Percentiles rank a stretch among this genome's conserved stretches.
These are phyloP conservation scores for Ammodytes marinus DNA, from an alignment of 2,113 vertebrate genomes.

Conservation along the genomic window DNA sequence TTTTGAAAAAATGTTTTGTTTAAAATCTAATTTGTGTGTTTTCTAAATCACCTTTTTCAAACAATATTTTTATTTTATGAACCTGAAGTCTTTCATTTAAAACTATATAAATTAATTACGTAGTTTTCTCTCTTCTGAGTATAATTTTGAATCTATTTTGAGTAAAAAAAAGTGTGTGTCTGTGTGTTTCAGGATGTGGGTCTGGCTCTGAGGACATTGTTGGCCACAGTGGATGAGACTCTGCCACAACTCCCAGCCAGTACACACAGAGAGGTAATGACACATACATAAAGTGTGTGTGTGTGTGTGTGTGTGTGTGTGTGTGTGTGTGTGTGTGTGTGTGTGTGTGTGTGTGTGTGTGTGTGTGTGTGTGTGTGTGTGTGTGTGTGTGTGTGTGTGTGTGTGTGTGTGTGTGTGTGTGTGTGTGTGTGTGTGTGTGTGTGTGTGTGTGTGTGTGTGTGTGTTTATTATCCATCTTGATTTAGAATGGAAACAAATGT, in stretches of 20 bases:
- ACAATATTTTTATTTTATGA: not conserved
- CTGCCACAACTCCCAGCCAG: constrained; percentile 93
- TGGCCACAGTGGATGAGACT: constrained; percentile 97
- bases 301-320: not conserved
- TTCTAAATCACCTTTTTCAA: not conserved
- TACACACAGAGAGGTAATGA: constrained; percentile 95
- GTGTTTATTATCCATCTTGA: not conserved
- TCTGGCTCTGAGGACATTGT: constrained; percentile 93
- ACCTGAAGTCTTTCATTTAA: not conserved
- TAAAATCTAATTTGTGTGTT: not conserved
- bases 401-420: not conserved
- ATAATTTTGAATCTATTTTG: not conserved
- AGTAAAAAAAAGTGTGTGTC: not conserved
- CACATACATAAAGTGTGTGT: not conserved
- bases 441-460: not conserved
- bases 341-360: not conserved
- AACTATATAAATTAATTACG: not conserved
- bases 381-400: not conserved
- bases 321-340: not conserved
- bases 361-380: not conserved
- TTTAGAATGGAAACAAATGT: not conserved
- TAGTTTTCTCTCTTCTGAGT: not conserved
- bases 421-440: too few relatives aligned
- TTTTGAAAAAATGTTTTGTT: not conserved
- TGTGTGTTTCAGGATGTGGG: constrained; percentile 92